These are phyloP conservation scores for Drosophila melanica DNA, from an alignment of 1,140 invertebrate genomes.

Conservation along the genomic window DNA sequence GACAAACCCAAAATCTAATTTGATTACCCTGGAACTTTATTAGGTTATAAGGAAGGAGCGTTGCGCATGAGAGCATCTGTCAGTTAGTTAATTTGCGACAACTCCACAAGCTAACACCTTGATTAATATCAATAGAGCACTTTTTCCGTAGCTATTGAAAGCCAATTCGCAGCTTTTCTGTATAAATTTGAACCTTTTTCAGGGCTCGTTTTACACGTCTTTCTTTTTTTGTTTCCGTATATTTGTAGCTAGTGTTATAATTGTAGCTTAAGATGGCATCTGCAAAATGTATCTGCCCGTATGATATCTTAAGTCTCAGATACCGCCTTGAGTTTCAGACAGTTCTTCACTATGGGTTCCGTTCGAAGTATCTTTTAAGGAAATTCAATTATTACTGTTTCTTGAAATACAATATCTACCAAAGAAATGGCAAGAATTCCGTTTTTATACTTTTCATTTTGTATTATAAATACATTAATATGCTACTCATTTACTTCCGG, in stretches of 20 bases:
- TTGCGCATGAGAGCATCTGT: slow-evolving; percentile 38
- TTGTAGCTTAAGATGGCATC: background rate
- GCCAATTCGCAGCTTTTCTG: background rate
- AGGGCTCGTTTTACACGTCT: background rate
- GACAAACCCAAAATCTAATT: background rate
- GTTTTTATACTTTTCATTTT: slow-evolving; percentile 9
- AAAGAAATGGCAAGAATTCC: background rate
- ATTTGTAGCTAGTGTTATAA: too few species aligned
- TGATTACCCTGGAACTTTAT: background rate
- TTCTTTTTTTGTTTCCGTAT: too few species aligned
- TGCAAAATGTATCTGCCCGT: too few species aligned
- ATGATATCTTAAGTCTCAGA: too few species aligned
- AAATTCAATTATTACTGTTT: background rate
- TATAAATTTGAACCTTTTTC: background rate
- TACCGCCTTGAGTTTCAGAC: too few species aligned
- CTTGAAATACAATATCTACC: background rate
- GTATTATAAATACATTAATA: slow-evolving; percentile 80
- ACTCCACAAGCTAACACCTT: slow-evolving; percentile 47
- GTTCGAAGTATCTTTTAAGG: too few species aligned
- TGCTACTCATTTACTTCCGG: slow-evolving; percentile 75
- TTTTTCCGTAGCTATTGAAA: background rate
- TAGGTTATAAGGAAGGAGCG: slow-evolving; percentile 34
- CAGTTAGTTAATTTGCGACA: slow-evolving; percentile 53
- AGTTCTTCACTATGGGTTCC: too few species aligned
- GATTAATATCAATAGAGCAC: slow-evolving; percentile 62